phyloP scores from a whole-genome alignment of 2,113 vertebrate species.

The Bostrychus sinensis region DNA sequence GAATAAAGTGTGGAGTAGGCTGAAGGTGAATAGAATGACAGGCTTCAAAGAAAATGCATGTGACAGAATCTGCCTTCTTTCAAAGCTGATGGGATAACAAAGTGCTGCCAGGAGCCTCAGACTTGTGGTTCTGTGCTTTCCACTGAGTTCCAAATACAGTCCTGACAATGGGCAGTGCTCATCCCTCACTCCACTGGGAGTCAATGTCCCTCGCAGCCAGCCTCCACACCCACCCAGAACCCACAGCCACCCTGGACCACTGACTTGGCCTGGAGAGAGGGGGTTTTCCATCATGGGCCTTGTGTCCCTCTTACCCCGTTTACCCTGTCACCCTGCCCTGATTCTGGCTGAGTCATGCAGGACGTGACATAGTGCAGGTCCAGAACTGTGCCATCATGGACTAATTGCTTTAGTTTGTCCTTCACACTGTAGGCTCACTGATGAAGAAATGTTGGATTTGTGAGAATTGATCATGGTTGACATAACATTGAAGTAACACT shows the following conservation, averaged over 20 bases:
- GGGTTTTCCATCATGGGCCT: constrained; percentile 39
- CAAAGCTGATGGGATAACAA: constrained; percentile 66
- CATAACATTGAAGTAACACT: too few relatives aligned
- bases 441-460: too few relatives aligned
- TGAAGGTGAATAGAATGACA: constrained; percentile 5
- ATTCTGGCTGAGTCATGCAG: constrained; percentile 8
- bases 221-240: constrained; percentile 16
- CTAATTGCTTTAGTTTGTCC: constrained; percentile 26
- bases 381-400: constrained; percentile 19
- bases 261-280: constrained; percentile 13
- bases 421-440: constrained; percentile 6
- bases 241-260: constrained; percentile 13
- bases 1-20: neutral
- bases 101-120: constrained; percentile 49
- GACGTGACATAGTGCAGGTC: constrained; percentile 60
- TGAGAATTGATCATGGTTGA: too few relatives aligned
- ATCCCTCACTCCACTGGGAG: constrained; percentile 49
- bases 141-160: constrained; percentile 52
- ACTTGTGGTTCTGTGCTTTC: constrained; percentile 48
- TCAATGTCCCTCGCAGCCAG: constrained; percentile 23
- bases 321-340: neutral
- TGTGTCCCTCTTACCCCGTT: constrained; percentile 11
- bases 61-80: constrained; percentile 45
- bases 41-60: neutral
- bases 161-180: constrained; percentile 60